These are phyloP conservation scores for Trachelus tabidus DNA, from an alignment of 2,888 invertebrate species.

Conservation along the genomic window DNA sequence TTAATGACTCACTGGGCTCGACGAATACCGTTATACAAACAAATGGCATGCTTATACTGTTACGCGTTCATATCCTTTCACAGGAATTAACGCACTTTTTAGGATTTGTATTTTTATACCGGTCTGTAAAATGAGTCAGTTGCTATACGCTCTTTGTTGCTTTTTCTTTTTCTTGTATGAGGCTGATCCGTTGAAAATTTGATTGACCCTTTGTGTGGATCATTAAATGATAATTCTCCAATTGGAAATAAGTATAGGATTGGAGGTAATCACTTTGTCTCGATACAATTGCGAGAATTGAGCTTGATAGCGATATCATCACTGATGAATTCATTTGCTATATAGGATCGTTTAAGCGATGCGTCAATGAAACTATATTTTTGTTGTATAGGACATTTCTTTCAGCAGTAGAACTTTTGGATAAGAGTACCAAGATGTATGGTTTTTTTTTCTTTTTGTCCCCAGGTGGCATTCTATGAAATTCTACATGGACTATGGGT, in stretches of 20 bases:
- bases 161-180: background rate
- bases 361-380: background rate
- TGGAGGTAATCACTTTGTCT: background rate
- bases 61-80: background rate
- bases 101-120: background rate
- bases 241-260: background rate
- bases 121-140: background rate
- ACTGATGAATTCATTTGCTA: background rate
- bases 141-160: background rate
- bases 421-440: constrained; percentile 10
- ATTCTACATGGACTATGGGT: constrained; percentile 96
- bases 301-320: background rate
- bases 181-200: background rate
- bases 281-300: background rate
- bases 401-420: background rate
- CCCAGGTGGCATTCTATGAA: constrained; percentile 93
- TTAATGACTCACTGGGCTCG: background rate
- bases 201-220: background rate
- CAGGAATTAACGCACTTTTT: background rate
- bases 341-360: background rate
- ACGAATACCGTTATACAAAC: background rate
- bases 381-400: constrained; percentile 30
- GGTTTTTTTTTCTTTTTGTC: constrained; percentile 42
- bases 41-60: background rate
- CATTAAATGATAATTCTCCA: background rate